phyloP scores from a whole-genome alignment of 92 coral and sea anemone species.

The Zoanthus sansibaricus region DNA sequence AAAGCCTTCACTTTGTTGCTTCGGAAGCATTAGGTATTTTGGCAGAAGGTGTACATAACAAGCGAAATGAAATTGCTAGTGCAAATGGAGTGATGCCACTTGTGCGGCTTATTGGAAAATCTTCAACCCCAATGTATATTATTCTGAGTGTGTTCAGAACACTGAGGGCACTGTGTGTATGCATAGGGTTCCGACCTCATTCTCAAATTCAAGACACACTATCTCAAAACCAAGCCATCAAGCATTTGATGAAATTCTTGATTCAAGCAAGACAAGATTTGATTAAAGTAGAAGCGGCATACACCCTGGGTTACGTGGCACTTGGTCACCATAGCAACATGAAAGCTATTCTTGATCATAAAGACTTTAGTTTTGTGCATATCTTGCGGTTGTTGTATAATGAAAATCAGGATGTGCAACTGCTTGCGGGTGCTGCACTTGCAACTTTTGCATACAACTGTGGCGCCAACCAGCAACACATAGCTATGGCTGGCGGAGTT shows the following conservation, averaged over 20 bases:
- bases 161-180: conserved; percentile 86
- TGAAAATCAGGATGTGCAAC: conserved; percentile 79
- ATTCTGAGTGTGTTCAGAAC: conserved; percentile 86
- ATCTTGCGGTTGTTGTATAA: conserved; percentile 78
- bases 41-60: conserved; percentile 87
- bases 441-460: conserved; percentile 92
- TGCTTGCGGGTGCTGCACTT: conserved; percentile 90
- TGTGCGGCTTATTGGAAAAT: conserved; percentile 84
- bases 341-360: conserved; percentile 76
- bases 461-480: conserved; percentile 85
- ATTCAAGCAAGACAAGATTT: conserved; percentile 85
- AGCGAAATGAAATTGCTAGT: conserved; percentile 87
- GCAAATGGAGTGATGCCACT: conserved; percentile 93
- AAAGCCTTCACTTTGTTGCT: conserved; percentile 89
- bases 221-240: conserved; percentile 81
- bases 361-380: conserved; percentile 84
- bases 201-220: conserved; percentile 81
- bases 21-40: conserved; percentile 95
- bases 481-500: conserved; percentile 88
- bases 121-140: conserved; percentile 82
- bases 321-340: conserved; percentile 90
- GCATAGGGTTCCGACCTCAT: conserved; percentile 89
- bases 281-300: conserved; percentile 93
- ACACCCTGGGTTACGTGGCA: conserved; percentile 89
- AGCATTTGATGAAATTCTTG: conserved; percentile 79